Percentiles rank a stretch among this genome's conserved stretches.
These are phyloP conservation scores for Tautogolabrus adspersus DNA, from an alignment of 2,113 vertebrate species.

Conservation along the genomic window DNA sequence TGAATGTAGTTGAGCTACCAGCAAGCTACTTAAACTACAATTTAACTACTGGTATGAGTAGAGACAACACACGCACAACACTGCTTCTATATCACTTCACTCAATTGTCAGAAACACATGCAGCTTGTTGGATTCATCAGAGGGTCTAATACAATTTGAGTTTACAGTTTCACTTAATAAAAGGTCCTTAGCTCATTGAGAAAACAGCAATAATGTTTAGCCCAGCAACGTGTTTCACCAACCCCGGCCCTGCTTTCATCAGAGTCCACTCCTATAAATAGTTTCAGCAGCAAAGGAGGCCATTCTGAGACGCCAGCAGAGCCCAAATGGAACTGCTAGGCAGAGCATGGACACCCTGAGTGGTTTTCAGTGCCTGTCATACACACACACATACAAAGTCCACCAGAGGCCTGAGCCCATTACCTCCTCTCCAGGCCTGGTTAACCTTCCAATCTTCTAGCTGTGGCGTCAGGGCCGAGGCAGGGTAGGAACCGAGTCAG, in stretches of 20 bases:
- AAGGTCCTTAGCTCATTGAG: neutral
- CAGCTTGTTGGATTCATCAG: neutral
- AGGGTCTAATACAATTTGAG: neutral
- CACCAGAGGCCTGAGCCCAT: constrained; percentile 67
- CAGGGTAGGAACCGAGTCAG: constrained; percentile 39
- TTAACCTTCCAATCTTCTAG: constrained; percentile 75
- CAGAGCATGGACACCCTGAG: constrained; percentile 63
- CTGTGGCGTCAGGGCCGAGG: constrained; percentile 38
- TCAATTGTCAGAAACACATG: constrained; percentile 1
- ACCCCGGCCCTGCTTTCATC: constrained; percentile 68
- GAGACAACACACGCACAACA: neutral
- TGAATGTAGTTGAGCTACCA: neutral
- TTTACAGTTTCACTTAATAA: neutral
- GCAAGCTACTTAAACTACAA: neutral
- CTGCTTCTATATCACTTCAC: neutral
- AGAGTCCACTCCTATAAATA: constrained; percentile 82
- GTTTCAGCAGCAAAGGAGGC: constrained; percentile 76
- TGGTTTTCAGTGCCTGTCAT: constrained; percentile 46
- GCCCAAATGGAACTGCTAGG: constrained; percentile 65
- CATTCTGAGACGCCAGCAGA: constrained; percentile 69
- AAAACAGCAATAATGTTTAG: constrained; percentile 23
- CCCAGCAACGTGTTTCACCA: constrained; percentile 61
- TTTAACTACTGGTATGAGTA: neutral
- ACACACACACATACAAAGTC: constrained; percentile 63
- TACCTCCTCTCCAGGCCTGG: constrained; percentile 76